These are phyloP conservation scores for Gerris buenoi DNA, from an alignment of 1,140 invertebrate species.

Conservation along the genomic window DNA sequence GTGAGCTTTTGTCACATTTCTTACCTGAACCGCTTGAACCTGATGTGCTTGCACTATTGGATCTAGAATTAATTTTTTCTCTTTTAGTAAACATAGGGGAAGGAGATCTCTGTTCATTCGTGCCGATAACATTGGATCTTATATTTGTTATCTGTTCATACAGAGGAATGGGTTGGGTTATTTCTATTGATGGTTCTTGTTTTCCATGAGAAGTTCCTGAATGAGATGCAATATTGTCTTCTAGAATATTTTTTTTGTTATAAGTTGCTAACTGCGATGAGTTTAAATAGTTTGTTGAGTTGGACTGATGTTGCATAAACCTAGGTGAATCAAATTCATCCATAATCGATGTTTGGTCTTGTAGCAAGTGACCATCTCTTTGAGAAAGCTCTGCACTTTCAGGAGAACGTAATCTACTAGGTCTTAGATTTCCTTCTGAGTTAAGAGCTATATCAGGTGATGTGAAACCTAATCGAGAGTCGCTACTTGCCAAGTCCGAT, in stretches of 20 bases:
- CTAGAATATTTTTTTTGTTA: background rate
- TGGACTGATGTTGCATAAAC: background rate
- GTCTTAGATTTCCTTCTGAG: background rate
- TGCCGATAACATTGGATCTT: background rate
- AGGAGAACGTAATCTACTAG: background rate
- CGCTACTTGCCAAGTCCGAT: background rate
- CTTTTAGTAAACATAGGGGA: background rate
- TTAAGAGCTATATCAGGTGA: constrained; percentile 3
- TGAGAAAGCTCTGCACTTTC: too few species aligned
- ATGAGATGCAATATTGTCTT: background rate
- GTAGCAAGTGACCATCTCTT: background rate
- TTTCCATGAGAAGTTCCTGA: background rate
- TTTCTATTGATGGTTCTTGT: background rate
- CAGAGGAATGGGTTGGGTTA: too few species aligned
- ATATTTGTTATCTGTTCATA: background rate
- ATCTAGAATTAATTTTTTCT: background rate
- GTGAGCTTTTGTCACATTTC: background rate
- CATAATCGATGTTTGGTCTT: background rate
- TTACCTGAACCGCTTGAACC: background rate
- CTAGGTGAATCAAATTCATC: background rate
- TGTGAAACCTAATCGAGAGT: background rate
- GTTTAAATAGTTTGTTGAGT: background rate
- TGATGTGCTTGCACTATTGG: background rate
- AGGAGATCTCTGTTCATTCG: background rate
- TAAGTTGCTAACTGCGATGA: background rate